Base-by-base conservation (phyloP, 2,797 vertebrate genomes). In the Danio kyathit region DNA sequence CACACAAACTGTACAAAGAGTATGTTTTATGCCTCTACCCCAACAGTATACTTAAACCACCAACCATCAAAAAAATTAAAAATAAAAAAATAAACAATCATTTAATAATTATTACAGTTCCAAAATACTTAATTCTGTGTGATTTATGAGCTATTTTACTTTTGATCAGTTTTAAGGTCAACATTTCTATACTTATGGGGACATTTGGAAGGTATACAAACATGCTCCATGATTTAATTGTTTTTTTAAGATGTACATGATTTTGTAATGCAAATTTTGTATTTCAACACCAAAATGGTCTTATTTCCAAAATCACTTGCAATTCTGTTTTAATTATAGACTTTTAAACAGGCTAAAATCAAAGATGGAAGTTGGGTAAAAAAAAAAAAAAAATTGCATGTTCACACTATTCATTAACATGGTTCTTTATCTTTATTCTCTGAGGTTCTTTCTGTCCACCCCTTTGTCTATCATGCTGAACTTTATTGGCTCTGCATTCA, bases 401-500 rank as follows among this genome's bases (percentile, higher is more conserved):
- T n/a, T 63, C 1, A 13, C 48, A 51, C 21, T 9, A 14, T 69
- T 38, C 29, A 69, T 52, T 1, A 52, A 52, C 51, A 66, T 29
- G 29, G 29, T 3, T 14, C 11, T 56, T 71, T 40, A 13, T 16
- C 54, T 38, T 56, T 40, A 54, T 54, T 71, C 51, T 54, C 11
- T 41, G 38, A 46, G 60, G 64, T 69, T 65, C 14, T 76, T 64
- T 21, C 38, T 72, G 9, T 66, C 59, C n/a, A 43, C 52, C 41
- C 17, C 9, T 44, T 61, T 65, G 5, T 72, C 56, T 65, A 40
- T 74, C 38, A 59, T 6, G 17, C 49, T 59, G 19, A 77, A 82
- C 48, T 60, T 61, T 66, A 84, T 83, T 61, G 82, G 48, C 60
- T 76, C 8, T 19, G 41, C 56, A 46, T 60, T 72, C 63, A 70